Conservation (phyloP, 35 echinoderm and acorn worm genomes). For the Apostichopus japonicus region DNA sequence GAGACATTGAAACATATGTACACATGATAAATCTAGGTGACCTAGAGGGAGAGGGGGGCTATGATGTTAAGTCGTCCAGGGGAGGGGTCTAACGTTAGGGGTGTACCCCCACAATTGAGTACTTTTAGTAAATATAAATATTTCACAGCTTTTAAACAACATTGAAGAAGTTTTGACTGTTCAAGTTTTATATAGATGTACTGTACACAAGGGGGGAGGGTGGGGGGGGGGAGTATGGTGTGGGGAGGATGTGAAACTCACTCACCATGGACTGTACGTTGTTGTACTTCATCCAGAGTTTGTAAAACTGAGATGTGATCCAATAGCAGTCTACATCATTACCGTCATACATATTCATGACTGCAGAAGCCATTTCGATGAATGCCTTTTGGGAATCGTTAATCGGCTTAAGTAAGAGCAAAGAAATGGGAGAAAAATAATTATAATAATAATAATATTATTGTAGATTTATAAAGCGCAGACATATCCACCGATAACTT, state of each 20-base stretch:
- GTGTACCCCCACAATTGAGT: too few relatives aligned
- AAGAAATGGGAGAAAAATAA: too few relatives aligned
- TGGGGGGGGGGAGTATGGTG: too few relatives aligned
- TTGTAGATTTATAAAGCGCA: too few relatives aligned
- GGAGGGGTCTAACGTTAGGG: too few relatives aligned
- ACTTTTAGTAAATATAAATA: neutral
- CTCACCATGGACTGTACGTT: conserved; percentile 62
- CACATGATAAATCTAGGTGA: too few relatives aligned
- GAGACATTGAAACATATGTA: too few relatives aligned
- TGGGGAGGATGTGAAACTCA: neutral
- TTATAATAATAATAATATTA: too few relatives aligned
- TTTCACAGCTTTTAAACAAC: neutral
- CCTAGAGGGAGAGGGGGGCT: too few relatives aligned
- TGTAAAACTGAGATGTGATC: conserved; percentile 65
- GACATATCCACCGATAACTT: too few relatives aligned
- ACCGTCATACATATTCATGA: conserved; percentile 72
- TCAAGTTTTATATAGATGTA: neutral
- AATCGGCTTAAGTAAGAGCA: conserved; percentile 16
- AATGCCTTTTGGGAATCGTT: conserved; percentile 61
- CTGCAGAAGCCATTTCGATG: conserved; percentile 63
- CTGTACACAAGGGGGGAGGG: too few relatives aligned
- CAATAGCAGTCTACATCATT: conserved; percentile 77
- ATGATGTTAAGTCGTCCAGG: too few relatives aligned
- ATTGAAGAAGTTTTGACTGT: neutral
- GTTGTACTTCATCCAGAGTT: conserved; percentile 56